Evolutionary conservation across 2,797 vertebrate genomes (phyloP), one percentile per base, ranked within the genome.

Genomic region (Echeneis naucrates): DNA sequence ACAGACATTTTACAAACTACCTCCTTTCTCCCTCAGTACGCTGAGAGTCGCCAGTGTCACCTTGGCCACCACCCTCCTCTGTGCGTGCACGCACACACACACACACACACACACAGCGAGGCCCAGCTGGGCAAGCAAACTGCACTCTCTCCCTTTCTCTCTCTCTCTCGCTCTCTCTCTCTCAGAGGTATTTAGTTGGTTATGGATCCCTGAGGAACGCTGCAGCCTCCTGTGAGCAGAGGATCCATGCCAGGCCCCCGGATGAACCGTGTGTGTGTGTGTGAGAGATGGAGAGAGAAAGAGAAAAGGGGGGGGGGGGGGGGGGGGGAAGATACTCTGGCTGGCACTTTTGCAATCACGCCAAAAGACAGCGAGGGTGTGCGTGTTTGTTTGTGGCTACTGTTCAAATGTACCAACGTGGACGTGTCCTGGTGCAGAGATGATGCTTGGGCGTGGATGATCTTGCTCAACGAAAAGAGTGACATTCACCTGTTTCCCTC

Each of bases 131-230:
- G 62, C 7, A 33, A 82, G 80, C 64, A 42, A 65, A 63, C 50
- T 27, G 52, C 75, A 4, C 35, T 2, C 7, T 37, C 35, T 30
- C 30, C 30, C 10, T 56, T n/a, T n/a, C 66, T 59, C 30, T 59
- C 40, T 58, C 54, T 10, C 24, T 50, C 48, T 64, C 61, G 44
- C 27, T 44, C 73, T 44, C 47, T 78, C 67, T 71, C 57, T 82
- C 76, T 81, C 68, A 23, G 72, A 79, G 71, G 75, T 81, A 60
- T 85, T 76, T 82, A 78, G 77, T 87, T 53, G 66, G 84, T 85
- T 88, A 63, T 79, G 69, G 83, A 81, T 87, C 85, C 84, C 85
- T 72, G 69, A 82, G 81, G 77, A 81, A 87, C 64, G 58, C 69
- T 17, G 26, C 75, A 76, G 80, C 87, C 87, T 87, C 84, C 86